Percentiles rank a stretch among this genome's conserved stretches.
phyloP scores from a whole-genome alignment of 2,888 invertebrate species.

The Ellobium chinense region DNA sequence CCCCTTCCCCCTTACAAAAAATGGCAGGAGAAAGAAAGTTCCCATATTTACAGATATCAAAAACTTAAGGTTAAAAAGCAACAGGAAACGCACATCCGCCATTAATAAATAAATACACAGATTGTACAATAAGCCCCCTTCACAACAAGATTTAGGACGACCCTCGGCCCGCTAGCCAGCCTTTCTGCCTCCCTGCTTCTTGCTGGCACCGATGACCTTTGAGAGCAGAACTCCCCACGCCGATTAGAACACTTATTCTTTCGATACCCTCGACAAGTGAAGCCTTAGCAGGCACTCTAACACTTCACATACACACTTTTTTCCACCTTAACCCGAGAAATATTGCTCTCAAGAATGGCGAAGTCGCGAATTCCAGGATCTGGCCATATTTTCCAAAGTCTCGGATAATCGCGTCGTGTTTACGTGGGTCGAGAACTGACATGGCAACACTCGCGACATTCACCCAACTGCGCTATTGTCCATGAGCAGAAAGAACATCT shows the following conservation, averaged over 20 bases:
- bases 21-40: too few relatives aligned
- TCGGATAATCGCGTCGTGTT: too few relatives aligned
- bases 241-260: constrained; percentile 37
- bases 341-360: neutral
- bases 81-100: neutral
- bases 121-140: constrained; percentile 21
- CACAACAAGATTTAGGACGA: constrained; percentile 20
- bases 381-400: neutral
- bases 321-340: neutral
- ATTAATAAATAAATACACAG: constrained; percentile 9
- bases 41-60: too few relatives aligned
- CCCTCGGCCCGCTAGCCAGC: neutral
- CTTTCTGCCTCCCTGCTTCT: constrained; percentile 16
- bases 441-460: too few relatives aligned
- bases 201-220: constrained; percentile 41
- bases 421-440: too few relatives aligned
- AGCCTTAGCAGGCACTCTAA: constrained; percentile 7
- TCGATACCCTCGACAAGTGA: constrained; percentile 28
- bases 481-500: too few relatives aligned
- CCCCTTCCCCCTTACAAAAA: too few relatives aligned
- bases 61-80: too few relatives aligned
- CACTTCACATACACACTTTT: constrained; percentile 14
- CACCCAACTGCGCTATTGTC: too few relatives aligned
- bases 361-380: neutral
- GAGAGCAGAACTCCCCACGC: neutral